These are phyloP conservation scores for Mellilla xanthometata DNA, from an alignment of 2,888 invertebrate species.

Conservation along the genomic window DNA sequence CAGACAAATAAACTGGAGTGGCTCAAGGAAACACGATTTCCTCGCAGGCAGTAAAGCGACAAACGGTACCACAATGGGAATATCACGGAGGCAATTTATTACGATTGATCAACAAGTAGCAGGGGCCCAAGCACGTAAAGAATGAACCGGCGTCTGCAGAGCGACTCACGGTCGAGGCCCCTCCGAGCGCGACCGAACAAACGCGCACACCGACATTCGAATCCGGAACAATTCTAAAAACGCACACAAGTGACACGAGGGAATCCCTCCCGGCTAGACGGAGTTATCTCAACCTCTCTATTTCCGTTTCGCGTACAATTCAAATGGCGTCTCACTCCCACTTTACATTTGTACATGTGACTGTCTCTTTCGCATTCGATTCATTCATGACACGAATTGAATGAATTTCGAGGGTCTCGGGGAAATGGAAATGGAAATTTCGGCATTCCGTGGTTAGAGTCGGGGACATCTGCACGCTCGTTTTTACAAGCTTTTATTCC, in stretches of 20 bases:
- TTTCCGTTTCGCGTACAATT: slow-evolving; percentile 82
- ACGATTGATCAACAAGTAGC: slow-evolving; percentile 82
- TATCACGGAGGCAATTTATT: slow-evolving; percentile 81
- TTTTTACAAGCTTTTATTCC: slow-evolving; percentile 22
- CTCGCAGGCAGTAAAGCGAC: slow-evolving; percentile 78
- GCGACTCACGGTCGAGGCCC: slow-evolving; percentile 56
- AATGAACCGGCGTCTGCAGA: slow-evolving; percentile 55
- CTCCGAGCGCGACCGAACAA: slow-evolving; percentile 40
- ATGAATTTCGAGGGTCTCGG: slow-evolving; percentile 54
- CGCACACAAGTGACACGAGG: slow-evolving; percentile 82
- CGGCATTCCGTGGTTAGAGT: slow-evolving; percentile 50
- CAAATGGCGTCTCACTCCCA: slow-evolving; percentile 67
- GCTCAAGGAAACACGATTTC: slow-evolving; percentile 77
- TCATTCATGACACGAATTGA: slow-evolving; percentile 80
- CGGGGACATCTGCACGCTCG: slow-evolving; percentile 51
- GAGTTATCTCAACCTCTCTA: slow-evolving; percentile 80
- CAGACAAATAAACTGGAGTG: slow-evolving; percentile 69
- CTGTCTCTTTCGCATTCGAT: slow-evolving; percentile 75
- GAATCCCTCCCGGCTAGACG: slow-evolving; percentile 82
- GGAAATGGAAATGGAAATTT: slow-evolving; percentile 10
- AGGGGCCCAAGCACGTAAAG: slow-evolving; percentile 69
- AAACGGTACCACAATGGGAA: slow-evolving; percentile 80
- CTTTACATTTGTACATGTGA: slow-evolving; percentile 33
- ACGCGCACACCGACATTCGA: slow-evolving; percentile 67
- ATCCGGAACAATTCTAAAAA: slow-evolving; percentile 72